Base-by-base conservation (phyloP, 2,797 vertebrate genomes). In the Pipistrellus kuhlii region DNA sequence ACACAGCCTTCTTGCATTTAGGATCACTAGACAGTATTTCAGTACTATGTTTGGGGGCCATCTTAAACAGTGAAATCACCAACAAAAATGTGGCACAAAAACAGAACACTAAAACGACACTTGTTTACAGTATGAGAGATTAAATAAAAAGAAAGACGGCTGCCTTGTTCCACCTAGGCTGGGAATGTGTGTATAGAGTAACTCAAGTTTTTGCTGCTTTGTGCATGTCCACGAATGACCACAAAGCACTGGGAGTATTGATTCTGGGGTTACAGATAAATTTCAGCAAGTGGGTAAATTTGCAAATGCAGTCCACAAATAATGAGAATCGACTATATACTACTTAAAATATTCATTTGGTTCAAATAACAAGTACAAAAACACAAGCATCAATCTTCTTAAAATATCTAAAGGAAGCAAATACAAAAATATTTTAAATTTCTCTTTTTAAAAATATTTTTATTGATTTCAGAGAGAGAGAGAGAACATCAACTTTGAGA, bases 321-420 rank as follows among this genome's bases (percentile, higher is more conserved):
- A 94, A 82, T 73, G 44, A 96, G 25, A 27, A 84, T 48, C 38
- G 41, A 94, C 13, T 76, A 25, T 11, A 85, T 44, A 83, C 15
- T 55, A 82, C 17, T 64, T 59, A 64, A 91, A 90, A 77, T 78
- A 77, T 77, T 53, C 53, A 77, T 77, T 55, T 77, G 75, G n/a
- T 35, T 53, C 83, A 86, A 41, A 66, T 68, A 91, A 38, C 35
- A 95, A 93, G 62, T 87, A 85, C 1, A 90, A 90, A 90, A 89
- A 93, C 51, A 85, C 4, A 83, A 92, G 78, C 6, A 90, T 55
- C 23, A 92, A 35, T 81, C 6, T 18, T 81, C 46, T 95, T 80
- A 87, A 91, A 90, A 84, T 84, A 93, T 27, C 18, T 86, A 88
- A 71, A 95, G 69, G 55, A 91, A 83, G 10, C 44, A 95, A 93